Conservation (phyloP, 2,113 vertebrate species). For the Stigmatopora argus region DNA sequence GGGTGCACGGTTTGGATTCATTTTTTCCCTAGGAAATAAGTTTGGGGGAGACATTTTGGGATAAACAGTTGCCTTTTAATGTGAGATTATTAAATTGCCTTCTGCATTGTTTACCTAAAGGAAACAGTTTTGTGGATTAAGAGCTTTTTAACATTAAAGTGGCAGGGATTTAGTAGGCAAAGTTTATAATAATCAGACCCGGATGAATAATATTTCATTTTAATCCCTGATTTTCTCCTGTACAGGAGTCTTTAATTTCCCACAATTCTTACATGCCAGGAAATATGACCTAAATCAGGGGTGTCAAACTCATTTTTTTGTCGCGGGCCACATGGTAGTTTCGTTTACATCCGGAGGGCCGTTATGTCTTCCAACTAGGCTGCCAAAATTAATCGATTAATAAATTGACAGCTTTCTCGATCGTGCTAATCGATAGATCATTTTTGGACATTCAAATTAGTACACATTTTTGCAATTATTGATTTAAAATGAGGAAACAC, state of each 20-base stretch:
- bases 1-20: neutral
- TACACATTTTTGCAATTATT: no score
- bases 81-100: conserved; percentile 39
- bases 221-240: neutral
- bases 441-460: no score
- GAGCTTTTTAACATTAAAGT: conserved; percentile 35
- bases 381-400: no score
- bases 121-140: conserved; percentile 48
- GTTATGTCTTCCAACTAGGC: no score
- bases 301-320: no score
- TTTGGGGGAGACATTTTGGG: conserved; percentile 21
- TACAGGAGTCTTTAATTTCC: neutral
- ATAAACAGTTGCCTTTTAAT: conserved; percentile 23
- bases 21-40: conserved; percentile 18
- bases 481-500: no score
- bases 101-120: conserved; percentile 13
- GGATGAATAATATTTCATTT: neutral
- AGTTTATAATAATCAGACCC: conserved; percentile 19
- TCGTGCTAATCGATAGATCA: no score
- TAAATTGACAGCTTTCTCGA: no score
- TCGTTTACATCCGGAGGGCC: no score
- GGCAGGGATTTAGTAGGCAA: conserved; percentile 25
- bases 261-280: neutral
- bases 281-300: neutral
- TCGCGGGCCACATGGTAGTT: no score